Conservation (phyloP, 37 sponge, comb jelly and placozoan species). For the Spongia lamella region DNA sequence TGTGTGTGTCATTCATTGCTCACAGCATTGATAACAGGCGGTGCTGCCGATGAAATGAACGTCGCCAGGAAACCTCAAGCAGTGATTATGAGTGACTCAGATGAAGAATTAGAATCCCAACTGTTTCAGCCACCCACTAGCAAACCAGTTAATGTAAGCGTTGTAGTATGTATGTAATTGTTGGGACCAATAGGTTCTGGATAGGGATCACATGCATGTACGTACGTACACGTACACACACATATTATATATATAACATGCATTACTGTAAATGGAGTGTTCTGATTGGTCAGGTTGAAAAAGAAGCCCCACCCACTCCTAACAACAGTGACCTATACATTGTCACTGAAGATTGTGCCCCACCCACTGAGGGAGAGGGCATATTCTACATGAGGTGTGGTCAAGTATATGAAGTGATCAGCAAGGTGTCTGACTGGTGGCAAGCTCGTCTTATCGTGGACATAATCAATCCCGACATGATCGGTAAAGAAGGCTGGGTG, state of each 20-base stretch:
- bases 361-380: conserved; percentile 48
- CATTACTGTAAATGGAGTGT: too few relatives aligned
- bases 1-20: conserved; percentile 16
- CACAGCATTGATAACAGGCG: background rate
- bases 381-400: conserved; percentile 52
- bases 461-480: background rate
- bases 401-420: conserved; percentile 58
- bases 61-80: too few relatives aligned
- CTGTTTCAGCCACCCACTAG: too few relatives aligned
- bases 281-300: too few relatives aligned
- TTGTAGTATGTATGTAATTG: too few relatives aligned
- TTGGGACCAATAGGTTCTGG: too few relatives aligned
- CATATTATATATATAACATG: background rate
- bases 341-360: conserved; percentile 64
- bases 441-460: conserved; percentile 50
- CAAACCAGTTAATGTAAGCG: too few relatives aligned
- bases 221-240: conserved; percentile 19
- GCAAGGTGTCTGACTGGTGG: conserved; percentile 64
- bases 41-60: too few relatives aligned
- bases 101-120: conserved; percentile 23
- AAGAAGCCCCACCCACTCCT: too few relatives aligned
- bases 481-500: conserved; percentile 57
- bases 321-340: conserved; percentile 37
- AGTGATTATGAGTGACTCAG: conserved; percentile 32
- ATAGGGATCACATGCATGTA: conserved; percentile 22